Conservation (phyloP, 1,140 invertebrate species). For the Plutomurus gul region DNA sequence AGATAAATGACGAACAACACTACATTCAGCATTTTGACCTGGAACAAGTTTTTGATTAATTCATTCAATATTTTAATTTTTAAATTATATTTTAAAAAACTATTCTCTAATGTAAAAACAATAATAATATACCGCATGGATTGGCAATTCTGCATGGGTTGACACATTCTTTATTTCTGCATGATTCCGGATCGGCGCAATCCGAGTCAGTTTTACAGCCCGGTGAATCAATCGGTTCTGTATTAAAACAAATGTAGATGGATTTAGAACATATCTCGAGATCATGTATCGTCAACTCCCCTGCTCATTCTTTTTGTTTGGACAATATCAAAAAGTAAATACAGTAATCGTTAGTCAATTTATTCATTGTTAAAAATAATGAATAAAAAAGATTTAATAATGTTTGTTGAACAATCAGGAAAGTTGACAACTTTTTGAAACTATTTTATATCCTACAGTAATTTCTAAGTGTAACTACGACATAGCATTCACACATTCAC, state of each 20-base stretch:
- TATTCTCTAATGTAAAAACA: too few species aligned
- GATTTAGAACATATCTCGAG: not conserved
- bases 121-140: too few species aligned
- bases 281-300: not conserved
- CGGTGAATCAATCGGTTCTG: conserved; percentile 55
- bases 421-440: not conserved
- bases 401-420: not conserved
- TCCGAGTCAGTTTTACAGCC: conserved; percentile 73
- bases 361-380: not conserved
- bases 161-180: conserved; percentile 72
- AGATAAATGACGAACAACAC: conserved; percentile 73
- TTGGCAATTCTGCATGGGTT: conserved; percentile 75
- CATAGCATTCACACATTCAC: conserved; percentile 33
- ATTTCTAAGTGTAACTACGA: not conserved
- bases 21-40: conserved; percentile 76
- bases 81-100: too few species aligned
- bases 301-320: not conserved
- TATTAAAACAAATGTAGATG: not conserved
- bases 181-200: conserved; percentile 73
- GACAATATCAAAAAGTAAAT: not conserved
- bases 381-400: not conserved
- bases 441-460: not conserved
- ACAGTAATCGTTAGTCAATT: not conserved
- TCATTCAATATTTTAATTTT: too few species aligned
- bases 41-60: too few species aligned